phyloP scores from a whole-genome alignment of 53 echinoderm and acorn worm genomes.

The Mesocentrotus franciscanus region DNA sequence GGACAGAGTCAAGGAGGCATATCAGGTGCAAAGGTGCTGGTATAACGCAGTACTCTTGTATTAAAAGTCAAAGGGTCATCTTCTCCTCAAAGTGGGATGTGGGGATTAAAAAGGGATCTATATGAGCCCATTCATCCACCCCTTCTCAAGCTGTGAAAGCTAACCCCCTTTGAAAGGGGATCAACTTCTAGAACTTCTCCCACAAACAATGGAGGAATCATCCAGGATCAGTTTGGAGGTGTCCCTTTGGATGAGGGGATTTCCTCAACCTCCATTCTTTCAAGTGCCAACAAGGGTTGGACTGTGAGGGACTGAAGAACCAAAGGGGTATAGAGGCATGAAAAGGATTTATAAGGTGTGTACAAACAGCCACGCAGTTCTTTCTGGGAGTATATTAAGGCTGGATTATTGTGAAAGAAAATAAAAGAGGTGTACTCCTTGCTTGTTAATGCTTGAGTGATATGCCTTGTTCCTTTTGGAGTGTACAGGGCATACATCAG shows the following conservation, averaged over 20 bases:
- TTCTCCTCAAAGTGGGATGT: neutral
- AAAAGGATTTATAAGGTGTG: neutral
- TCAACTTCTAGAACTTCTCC: neutral
- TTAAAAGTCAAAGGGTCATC: neutral
- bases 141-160: neutral
- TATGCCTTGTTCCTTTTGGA: neutral
- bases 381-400: neutral
- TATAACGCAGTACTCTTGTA: too few relatives aligned
- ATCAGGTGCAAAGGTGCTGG: too few relatives aligned
- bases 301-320: too few relatives aligned
- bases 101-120: neutral
- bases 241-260: neutral
- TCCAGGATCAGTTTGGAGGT: neutral
- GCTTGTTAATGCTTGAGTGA: neutral
- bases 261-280: neutral
- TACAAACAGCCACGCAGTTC: neutral
- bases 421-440: neutral
- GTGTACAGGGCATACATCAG: neutral
- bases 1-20: too few relatives aligned
- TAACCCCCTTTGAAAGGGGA: neutral
- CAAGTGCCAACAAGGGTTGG: conserved; percentile 17
- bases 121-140: neutral
- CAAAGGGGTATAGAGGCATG: neutral
- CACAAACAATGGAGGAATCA: neutral
- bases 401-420: neutral